Base-by-base conservation (phyloP, 2,888 invertebrate species). In the Oxyteleia sp. region DNA sequence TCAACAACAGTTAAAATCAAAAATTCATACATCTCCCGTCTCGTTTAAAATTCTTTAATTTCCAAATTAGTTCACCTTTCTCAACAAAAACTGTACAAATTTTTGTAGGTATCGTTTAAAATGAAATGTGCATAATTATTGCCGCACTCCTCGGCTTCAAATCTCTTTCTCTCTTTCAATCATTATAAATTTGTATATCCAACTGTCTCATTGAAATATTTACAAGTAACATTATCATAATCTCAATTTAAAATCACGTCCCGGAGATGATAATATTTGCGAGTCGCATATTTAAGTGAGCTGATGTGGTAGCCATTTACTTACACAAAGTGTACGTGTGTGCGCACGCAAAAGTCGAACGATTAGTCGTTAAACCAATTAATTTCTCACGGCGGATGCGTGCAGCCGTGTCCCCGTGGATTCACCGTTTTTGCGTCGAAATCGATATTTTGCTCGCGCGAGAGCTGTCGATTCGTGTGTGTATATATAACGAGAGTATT, bases 401-500 rank as follows among this genome's bases (percentile, higher is more conserved):
- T 53, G 26, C 18, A 53, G 16, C 35, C 29, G 32, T 35, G 32
- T 47, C 29, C 8, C n/a, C 26, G 53, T 23, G 49, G 26, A 47
- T 59, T 63, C 41, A 16, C 29, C 35, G 57, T 47, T 74, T 74
- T 69, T 61, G 23, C 61, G 7, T 26, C 45, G 32, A 63, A 63
- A 81, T 69, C 69, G 63, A 69, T 81, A 81, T 76, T 75, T 76
- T 59, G 69, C n/a, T 63, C 51, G 49, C 81, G 47, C 69, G 53
- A 20, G 47, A 53, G 53, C 78, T 64, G 78, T 79, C 83, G 78
- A 79, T 83, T 83, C 47, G 57, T 71, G n/a, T n/a, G n/a, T n/a
- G n/a, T n/a, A n/a, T n/a, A n/a, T n/a, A n/a, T n/a, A 76, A 79
- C 64, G 72, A 80, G 64, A 82, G 57, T 78, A 85, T 83, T 80